Evolutionary conservation across 2,888 invertebrate genomes (phyloP), one percentile per base, ranked within the genome.

Genomic region (Anticlea derivata): DNA sequence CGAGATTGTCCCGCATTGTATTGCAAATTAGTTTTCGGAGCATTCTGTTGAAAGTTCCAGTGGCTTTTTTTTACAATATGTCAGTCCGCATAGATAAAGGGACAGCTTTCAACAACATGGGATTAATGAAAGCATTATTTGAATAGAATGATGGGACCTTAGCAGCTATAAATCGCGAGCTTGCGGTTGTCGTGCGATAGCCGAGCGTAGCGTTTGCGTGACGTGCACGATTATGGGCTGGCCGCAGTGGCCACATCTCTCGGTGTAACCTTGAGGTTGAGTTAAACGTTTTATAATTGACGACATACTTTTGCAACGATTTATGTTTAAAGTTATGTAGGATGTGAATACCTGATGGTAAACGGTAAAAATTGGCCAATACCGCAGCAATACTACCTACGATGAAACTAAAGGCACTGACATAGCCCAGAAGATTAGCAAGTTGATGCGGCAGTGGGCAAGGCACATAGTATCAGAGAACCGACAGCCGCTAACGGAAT

Each of bases 11-110:
- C 64, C 64, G 82, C 78, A 81, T 83, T 84, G 81, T 83, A 80
- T 73, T 80, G 74, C 71, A 79, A 80, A 84, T 82, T 80, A 80
- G 76, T 80, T 65, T 50, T 38, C 29, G 39, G 20, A 33, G 34
- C 34, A 39, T 43, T 33, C 24, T 34, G 44, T 29, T 12, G 13
- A 10, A 40, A 41, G 10, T 26, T 6, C 11, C 11, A 17, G 31
- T 17, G 13, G 30, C 12, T 29, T n/a, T 37, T 44, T 35, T 38
- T 24, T 23, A 17, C 11, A 23, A 40, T 29, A 12, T 8, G 33
- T 43, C 24, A 20, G 13, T 34, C 31, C 5, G 23, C 1, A 35
- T 12, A 23, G 8, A 8, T 23, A 11, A 38, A 43, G 5, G 8
- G 37, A 20, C 11, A 45, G 12, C 7, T 38, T 30, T 24, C 13